Base-by-base conservation (phyloP, 2,888 invertebrate species). In the Coenonympha glycerion region DNA sequence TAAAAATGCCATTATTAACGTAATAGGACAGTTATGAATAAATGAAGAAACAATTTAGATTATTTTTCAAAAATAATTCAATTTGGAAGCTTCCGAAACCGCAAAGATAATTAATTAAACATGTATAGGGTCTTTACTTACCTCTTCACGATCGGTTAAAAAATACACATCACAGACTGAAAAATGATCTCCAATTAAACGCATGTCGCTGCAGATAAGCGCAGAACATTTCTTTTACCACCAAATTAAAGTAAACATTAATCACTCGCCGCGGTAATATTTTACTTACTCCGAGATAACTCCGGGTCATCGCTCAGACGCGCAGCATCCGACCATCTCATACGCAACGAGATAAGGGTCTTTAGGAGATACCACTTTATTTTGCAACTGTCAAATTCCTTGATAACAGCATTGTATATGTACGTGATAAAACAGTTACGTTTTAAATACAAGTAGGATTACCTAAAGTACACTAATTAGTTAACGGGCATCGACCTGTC, bases 221-320 rank as follows among this genome's bases (percentile, higher is more conserved):
- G 13, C n/a, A 13, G 13, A 21, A 6, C 21, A 22, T 37, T 46
- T 46, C 19, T 24, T 52, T 15, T 8, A 44, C 33, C 19, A 46
- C 33, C 30, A 24, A 41, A 51, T 48, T 51, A 46, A 46, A 48
- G 15, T 26, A 42, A 49, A 26, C 54, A 52, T 55, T 55, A 55
- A 52, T 55, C 54, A 50, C 40, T 45, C 36, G 45, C n/a, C 31
- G 21, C 15, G 18, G 39, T 19, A 40, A 51, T 46, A 46, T 26
- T 51, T 51, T 46, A 51, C 46, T 24, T 6, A 39, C 21, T 9
- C 31, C 9, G 24, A 26, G 9, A 26, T 26, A 26, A 26, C 24
- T 40, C 11, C 34, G 40, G 50, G 40, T 46, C 46, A 51, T 46
- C 50, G 22, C n/a, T 9, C 21, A 24, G 21, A 31, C 28, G 40